Evolutionary conservation across 2,797 vertebrate species (phyloP).

Genomic region (Novumbra hubbsi): DNA sequence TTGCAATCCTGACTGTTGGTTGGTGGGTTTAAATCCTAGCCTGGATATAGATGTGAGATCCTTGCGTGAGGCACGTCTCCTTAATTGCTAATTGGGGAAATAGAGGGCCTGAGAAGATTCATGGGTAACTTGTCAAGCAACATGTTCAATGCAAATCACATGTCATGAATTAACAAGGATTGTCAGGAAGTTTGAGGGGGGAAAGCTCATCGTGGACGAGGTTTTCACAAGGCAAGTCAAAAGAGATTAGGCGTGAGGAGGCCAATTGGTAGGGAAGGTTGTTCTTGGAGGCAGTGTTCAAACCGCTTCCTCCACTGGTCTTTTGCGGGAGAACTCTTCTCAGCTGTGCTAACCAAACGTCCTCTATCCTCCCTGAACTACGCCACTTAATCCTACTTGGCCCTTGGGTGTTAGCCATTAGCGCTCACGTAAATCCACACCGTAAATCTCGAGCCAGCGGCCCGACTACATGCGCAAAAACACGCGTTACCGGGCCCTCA

Average conservation of each 20-base stretch:
- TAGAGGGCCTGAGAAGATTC: constrained; percentile 1
- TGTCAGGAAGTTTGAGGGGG: constrained; percentile 15
- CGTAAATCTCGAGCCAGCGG: neutral
- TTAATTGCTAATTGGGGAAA: neutral
- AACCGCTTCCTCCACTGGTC: neutral
- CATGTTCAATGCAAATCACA: constrained; percentile 7
- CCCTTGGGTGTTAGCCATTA: neutral
- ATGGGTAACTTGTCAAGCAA: constrained; percentile 11
- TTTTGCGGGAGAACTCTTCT: neutral
- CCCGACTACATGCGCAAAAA: too few species aligned
- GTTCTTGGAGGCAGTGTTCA: constrained; percentile 14
- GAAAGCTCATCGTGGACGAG: constrained; percentile 6
- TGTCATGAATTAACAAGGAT: constrained; percentile 24
- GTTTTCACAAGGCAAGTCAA: constrained; percentile 22
- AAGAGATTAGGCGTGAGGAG: constrained; percentile 26
- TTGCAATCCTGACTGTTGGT: constrained; percentile 14
- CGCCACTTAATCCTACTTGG: neutral
- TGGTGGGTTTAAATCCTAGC: constrained; percentile 19
- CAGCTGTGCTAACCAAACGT: neutral
- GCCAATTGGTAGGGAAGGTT: neutral
- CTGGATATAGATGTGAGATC: constrained; percentile 14
- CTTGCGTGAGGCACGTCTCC: neutral
- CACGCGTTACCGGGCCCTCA: too few species aligned
- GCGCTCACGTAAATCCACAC: neutral
- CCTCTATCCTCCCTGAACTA: neutral